phyloP scores from a whole-genome alignment of 2,797 vertebrate species.

The Chaetodon trifasciatus region DNA sequence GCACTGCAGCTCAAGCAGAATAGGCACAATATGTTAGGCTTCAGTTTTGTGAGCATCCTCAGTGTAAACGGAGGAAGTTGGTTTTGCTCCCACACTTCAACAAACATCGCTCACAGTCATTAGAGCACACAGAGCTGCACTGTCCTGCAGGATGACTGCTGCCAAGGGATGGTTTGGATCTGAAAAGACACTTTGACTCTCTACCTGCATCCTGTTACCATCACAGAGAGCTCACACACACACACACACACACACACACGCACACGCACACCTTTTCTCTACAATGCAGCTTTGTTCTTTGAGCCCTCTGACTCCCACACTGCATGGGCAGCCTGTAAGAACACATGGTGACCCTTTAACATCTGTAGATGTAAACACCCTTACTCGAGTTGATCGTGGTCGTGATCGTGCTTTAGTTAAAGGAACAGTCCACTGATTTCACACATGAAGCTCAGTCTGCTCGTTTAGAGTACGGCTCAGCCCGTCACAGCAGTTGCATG shows the following conservation, averaged over 20 bases:
- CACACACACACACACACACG: slow-evolving; percentile 14
- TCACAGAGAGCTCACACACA: slow-evolving; percentile 4
- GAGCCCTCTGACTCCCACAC: not conserved
- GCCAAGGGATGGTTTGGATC: slow-evolving; percentile 48
- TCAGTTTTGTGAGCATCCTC: not conserved
- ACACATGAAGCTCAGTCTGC: not conserved
- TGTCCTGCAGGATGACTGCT: slow-evolving; percentile 54
- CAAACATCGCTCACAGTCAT: slow-evolving; percentile 62
- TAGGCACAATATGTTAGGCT: not conserved
- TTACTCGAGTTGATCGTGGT: not conserved
- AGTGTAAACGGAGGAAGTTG: slow-evolving; percentile 45
- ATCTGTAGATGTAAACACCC: not conserved
- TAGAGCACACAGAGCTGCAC: slow-evolving; percentile 63
- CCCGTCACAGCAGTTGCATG: too few relatives aligned
- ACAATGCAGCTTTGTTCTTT: slow-evolving; percentile 26
- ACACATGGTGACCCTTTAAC: not conserved
- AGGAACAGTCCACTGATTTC: not conserved
- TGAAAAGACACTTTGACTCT: slow-evolving; percentile 27
- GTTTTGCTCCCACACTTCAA: slow-evolving; percentile 66
- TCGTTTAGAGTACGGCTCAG: not conserved
- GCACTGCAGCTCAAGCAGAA: not conserved
- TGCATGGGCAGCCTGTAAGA: not conserved
- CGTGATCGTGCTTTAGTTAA: not conserved
- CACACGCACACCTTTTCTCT: not conserved
- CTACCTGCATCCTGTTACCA: slow-evolving; percentile 63